Evolutionary conservation across 2,113 vertebrate genomes (phyloP).

Genomic region (Orthonyx spaldingii): DNA sequence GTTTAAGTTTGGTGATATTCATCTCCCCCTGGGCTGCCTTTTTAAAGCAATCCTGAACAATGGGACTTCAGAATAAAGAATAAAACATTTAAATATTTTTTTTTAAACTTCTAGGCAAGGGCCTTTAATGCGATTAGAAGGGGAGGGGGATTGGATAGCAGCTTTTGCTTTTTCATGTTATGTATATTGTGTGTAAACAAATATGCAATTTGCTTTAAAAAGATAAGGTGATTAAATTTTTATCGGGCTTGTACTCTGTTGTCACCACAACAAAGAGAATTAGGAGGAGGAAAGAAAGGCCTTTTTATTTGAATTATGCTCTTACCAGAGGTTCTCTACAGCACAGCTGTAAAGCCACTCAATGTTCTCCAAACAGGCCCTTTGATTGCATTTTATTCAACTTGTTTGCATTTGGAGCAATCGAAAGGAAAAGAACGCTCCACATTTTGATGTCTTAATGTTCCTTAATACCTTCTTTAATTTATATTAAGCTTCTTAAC

Average conservation of each 20-base stretch:
- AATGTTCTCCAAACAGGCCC: constrained; percentile 63
- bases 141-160: constrained; percentile 36
- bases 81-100: constrained; percentile 5
- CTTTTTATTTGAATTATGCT: constrained; percentile 58
- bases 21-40: constrained; percentile 49
- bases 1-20: constrained; percentile 38
- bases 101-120: constrained; percentile 17
- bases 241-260: constrained; percentile 73
- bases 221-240: constrained; percentile 83
- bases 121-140: constrained; percentile 50
- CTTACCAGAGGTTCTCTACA: constrained; percentile 67
- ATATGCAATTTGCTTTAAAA: constrained; percentile 82
- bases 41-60: constrained; percentile 61
- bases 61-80: constrained; percentile 59
- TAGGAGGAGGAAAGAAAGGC: constrained; percentile 67
- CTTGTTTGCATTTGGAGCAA: constrained; percentile 71
- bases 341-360: constrained; percentile 72
- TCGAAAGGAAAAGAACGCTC: constrained; percentile 62
- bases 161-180: constrained; percentile 65
- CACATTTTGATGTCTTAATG: constrained; percentile 82
- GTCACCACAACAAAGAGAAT: constrained; percentile 78
- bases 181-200: constrained; percentile 73
- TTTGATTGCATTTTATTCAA: constrained; percentile 79
- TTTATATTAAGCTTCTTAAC: constrained; percentile 85
- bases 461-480: constrained; percentile 83